Base-by-base conservation (phyloP, 2,797 vertebrate genomes). In the Macropodus opercularis region DNA sequence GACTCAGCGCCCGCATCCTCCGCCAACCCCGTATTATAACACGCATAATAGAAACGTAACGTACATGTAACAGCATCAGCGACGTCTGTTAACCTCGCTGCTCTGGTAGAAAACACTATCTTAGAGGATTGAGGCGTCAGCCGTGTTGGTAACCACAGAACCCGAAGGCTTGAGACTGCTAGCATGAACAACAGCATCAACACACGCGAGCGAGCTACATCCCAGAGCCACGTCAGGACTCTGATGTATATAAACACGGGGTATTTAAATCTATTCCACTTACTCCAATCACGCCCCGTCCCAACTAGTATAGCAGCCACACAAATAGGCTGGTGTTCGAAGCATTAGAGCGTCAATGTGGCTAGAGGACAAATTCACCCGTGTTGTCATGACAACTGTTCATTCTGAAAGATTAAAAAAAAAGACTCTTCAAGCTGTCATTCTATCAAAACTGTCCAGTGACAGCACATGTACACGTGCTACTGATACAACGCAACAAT, bases 401-500 rank as follows among this genome's bases (percentile, higher is more conserved):
- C 7, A 31, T 46, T 56, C 42, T 27, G 38, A 43, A 36, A 24
- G 24, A 40, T 61, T 1, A 5, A 53, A 26, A 42, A 53, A 57
- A 49, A 29, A 63, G 31, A 41, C 13, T 39, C 22, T 7, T 58
- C 48, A 35, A 55, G 8, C 34, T 31, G 43, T 53, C 31, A 17
- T 66, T 21, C 27, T 23, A 39, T 24, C 41, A 12, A 40, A 60
- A 53, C 27, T 64, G 41, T 40, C 68, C 62, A 55, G 70, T 26
- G 6, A 76, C 67, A 70, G 77, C 55, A 75, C 63, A 22, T 61
- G 63, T 67, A 46, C 75, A 53, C 56, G 36, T 26, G 36, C 61
- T 70, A 62, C 29, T 62, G 55, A 74, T 46, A 70, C 26, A 3
- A 84, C 69, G 80, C 85, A 90, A 74, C 73, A 67, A 83, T 88